Percentiles rank a stretch among this genome's conserved stretches.
These are phyloP conservation scores for Bombyx mori DNA, from an alignment of 1,140 invertebrate genomes.

Conservation along the genomic window DNA sequence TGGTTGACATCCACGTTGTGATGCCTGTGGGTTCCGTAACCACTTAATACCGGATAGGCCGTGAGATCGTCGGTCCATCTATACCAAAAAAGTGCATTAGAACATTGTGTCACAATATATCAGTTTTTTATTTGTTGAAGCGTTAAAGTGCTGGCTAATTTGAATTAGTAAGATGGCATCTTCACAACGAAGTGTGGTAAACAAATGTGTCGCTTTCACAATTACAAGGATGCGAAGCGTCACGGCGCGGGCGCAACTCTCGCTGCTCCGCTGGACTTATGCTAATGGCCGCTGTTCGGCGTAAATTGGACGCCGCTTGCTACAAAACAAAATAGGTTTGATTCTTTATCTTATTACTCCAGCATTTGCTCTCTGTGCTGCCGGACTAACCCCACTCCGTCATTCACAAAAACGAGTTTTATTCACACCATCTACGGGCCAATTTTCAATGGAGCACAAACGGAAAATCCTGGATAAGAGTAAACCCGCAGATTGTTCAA, in stretches of 20 bases:
- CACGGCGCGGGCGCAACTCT: slow-evolving; percentile 37
- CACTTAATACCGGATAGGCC: no score
- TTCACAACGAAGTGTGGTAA: slow-evolving; percentile 67
- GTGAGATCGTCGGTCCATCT: no score
- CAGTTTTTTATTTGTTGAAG: no score
- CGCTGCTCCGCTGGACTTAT: slow-evolving; percentile 59
- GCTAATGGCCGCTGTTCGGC: slow-evolving; percentile 60
- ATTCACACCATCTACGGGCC: slow-evolving; percentile 24
- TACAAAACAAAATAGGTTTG: slow-evolving; percentile 64
- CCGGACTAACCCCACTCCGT: no score
- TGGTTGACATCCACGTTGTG: no score
- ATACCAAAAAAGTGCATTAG: no score
- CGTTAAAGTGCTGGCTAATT: slow-evolving; percentile 37
- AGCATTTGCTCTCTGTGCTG: no score
- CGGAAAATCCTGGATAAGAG: slow-evolving; percentile 30
- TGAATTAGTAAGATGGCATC: slow-evolving; percentile 62
- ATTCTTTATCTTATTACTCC: slow-evolving; percentile 67
- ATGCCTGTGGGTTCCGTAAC: no score
- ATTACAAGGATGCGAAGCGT: slow-evolving; percentile 18
- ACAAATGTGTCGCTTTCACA: slow-evolving; percentile 57
- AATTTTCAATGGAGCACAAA: slow-evolving; percentile 25
- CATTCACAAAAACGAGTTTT: slow-evolving; percentile 28
- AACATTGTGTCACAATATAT: no score
- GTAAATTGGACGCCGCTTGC: slow-evolving; percentile 65
- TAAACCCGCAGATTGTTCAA: slow-evolving; percentile 54